These are phyloP conservation scores for Nematopogon swammerdamellus DNA, from an alignment of 2,888 invertebrate species.

Conservation along the genomic window DNA sequence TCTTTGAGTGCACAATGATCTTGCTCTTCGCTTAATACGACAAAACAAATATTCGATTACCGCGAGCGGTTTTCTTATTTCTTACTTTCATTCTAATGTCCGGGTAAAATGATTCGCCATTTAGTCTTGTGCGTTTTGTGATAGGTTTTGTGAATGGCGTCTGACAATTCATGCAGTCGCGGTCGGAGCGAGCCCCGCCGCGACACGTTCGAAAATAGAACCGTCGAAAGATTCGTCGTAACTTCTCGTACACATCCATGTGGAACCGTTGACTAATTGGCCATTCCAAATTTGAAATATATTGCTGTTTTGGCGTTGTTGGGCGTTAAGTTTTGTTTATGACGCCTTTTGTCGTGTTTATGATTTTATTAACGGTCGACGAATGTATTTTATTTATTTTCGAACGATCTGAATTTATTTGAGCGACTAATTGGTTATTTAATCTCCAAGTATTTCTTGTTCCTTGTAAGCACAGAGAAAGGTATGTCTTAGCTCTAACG, in stretches of 20 bases:
- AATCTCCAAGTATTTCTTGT: no score
- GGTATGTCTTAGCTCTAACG: no score
- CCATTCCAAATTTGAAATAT: background rate
- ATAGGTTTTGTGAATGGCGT: background rate
- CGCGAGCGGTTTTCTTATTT: no score
- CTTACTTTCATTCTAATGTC: no score
- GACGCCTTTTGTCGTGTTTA: background rate
- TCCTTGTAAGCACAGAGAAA: no score
- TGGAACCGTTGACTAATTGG: background rate
- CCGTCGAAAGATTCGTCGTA: background rate
- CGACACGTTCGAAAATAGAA: background rate
- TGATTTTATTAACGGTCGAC: background rate
- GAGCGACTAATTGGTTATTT: no score
- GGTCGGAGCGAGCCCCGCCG: background rate
- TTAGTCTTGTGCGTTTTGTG: background rate
- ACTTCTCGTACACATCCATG: background rate
- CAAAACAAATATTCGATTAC: no score
- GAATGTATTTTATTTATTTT: no score
- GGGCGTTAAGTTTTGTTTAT: background rate
- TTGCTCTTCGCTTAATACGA: no score
- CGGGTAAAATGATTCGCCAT: background rate
- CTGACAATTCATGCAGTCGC: background rate
- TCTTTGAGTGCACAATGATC: no score
- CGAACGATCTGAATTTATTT: no score
- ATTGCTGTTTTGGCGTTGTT: background rate